Evolutionary conservation across 2,888 invertebrate species (phyloP).

Genomic region (Glyphotaelius pellucidus): DNA sequence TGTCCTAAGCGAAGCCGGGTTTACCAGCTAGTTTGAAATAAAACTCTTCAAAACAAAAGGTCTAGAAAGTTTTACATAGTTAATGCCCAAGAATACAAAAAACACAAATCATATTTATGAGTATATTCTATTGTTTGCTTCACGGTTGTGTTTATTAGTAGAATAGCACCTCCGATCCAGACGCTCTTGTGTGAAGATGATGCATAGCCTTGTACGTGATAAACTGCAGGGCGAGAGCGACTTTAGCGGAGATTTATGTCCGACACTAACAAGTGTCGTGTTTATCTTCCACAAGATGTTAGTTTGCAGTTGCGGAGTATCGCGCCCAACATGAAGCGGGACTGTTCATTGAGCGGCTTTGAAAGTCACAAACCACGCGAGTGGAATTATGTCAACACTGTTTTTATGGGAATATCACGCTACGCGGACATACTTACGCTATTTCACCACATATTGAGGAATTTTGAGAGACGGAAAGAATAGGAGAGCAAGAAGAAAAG

Average conservation of each 20-base stretch:
- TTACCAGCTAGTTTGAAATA: too few relatives aligned
- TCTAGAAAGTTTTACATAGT: too few relatives aligned
- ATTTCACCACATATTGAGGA: too few relatives aligned
- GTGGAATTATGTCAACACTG: neutral
- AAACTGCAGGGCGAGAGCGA: slow-evolving; percentile 21
- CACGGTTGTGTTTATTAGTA: neutral
- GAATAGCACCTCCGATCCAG: slow-evolving; percentile 21
- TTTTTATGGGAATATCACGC: neutral
- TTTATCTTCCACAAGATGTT: neutral
- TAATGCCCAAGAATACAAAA: too few relatives aligned
- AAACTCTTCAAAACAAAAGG: too few relatives aligned
- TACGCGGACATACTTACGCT: too few relatives aligned
- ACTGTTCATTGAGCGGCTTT: neutral
- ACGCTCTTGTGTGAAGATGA: slow-evolving; percentile 53
- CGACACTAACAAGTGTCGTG: slow-evolving; percentile 5
- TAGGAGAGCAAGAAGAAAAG: neutral
- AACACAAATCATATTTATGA: neutral
- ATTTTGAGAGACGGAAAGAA: too few relatives aligned
- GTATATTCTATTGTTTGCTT: neutral
- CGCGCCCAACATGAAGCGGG: neutral
- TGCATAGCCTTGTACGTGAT: slow-evolving; percentile 57
- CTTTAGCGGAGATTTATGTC: slow-evolving; percentile 16
- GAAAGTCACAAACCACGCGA: neutral
- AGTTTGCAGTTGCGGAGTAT: neutral
- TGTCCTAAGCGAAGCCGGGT: too few relatives aligned